Percentiles rank a stretch among this genome's conserved stretches.
Conservation (phyloP, 2,113 vertebrate species). For the Peromyscus leucopus region DNA sequence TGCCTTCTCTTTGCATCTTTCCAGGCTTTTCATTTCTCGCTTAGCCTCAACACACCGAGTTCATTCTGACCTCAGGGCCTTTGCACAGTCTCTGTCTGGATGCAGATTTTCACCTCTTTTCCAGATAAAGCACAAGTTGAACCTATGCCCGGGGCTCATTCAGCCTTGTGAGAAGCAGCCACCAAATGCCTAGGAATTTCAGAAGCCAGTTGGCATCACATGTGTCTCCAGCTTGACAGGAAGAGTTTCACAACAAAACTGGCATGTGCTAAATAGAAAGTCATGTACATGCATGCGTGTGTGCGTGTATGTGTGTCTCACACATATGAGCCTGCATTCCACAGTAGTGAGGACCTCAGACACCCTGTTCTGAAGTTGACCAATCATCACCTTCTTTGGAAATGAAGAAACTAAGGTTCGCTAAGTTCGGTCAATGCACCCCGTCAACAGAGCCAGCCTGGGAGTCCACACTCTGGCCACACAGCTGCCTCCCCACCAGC, state of each 20-base stretch:
- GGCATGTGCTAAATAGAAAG: background rate
- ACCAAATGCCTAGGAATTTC: background rate
- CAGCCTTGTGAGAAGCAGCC: background rate
- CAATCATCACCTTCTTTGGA: background rate
- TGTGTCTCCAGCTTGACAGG: background rate
- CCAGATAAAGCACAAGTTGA: background rate
- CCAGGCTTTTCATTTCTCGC: background rate
- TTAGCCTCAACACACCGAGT: background rate
- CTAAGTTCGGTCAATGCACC: background rate
- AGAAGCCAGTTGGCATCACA: background rate
- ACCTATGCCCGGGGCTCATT: background rate
- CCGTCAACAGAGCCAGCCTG: background rate
- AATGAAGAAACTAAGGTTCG: background rate
- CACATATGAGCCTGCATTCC: background rate
- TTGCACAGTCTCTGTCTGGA: background rate
- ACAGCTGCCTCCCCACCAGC: rapidly evolving
- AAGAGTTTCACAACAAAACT: background rate
- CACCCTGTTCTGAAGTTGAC: rapidly evolving
- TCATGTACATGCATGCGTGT: background rate
- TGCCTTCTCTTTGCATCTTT: background rate
- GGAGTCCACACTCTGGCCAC: rapidly evolving
- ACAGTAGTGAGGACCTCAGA: background rate
- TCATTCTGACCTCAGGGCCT: slow-evolving; percentile 31
- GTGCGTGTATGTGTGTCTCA: background rate
- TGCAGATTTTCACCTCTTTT: background rate